A percentile compares a stretch with the other conserved stretches of the same genome.
Evolutionary conservation across 2,797 vertebrate species (phyloP).

Genomic region (Pempheris klunzingeri): DNA sequence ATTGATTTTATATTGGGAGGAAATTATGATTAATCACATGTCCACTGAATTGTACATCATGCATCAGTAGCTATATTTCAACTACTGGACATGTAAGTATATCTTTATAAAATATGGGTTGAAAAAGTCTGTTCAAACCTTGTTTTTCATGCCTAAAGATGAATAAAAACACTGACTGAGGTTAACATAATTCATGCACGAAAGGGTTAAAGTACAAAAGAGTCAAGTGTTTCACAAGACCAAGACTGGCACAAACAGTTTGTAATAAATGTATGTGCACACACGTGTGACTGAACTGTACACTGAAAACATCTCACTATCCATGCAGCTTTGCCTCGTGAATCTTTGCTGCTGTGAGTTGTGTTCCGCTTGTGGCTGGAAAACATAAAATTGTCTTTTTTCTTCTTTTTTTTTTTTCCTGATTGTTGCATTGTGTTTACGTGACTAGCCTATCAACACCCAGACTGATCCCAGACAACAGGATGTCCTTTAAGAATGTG

Average conservation of each 20-base stretch:
- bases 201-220: neutral
- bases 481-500: neutral
- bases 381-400: neutral
- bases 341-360: neutral
- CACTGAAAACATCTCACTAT: neutral
- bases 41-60: no score
- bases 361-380: neutral
- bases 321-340: neutral
- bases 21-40: no score
- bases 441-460: neutral
- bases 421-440: neutral
- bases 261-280: neutral
- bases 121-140: no score
- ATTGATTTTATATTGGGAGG: no score
- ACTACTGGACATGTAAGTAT: no score
- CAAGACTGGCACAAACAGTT: neutral
- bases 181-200: no score
- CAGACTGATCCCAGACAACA: neutral
- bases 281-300: neutral
- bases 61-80: no score
- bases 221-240: neutral
- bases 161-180: no score
- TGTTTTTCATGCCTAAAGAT: no score
- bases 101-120: no score
- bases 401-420: neutral